Conservation (phyloP, 2,888 invertebrate genomes). For the Branchellion lobata region DNA sequence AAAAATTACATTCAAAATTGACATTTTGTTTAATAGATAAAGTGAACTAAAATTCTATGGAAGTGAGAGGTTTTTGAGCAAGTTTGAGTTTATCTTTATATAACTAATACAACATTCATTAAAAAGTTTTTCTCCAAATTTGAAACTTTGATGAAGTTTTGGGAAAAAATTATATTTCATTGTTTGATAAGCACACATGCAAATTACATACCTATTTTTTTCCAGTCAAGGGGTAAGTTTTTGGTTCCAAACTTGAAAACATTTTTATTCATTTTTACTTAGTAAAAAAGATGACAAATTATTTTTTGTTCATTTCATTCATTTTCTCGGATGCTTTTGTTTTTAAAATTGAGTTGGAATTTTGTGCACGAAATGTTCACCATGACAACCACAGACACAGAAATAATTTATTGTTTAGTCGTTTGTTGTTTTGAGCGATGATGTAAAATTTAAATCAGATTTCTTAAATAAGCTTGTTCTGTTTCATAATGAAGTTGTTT, state of each 20-base stretch:
- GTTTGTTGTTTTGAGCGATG: neutral
- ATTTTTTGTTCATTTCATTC: neutral
- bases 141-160: too few species aligned
- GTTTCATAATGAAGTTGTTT: neutral
- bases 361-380: neutral
- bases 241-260: constrained; percentile 27
- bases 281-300: neutral
- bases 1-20: too few species aligned
- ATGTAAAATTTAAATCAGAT: too few species aligned
- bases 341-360: neutral
- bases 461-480: too few species aligned
- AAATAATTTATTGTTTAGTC: neutral
- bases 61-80: too few species aligned
- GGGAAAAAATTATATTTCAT: neutral
- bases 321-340: neutral
- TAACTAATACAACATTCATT: too few species aligned
- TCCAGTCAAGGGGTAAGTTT: constrained; percentile 31
- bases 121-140: too few species aligned
- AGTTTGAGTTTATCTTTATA: too few species aligned
- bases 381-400: neutral
- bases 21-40: too few species aligned
- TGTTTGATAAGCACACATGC: neutral
- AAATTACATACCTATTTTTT: constrained; percentile 20
- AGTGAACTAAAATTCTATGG: too few species aligned
- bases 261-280: constrained; percentile 10